Evolutionary conservation across 2,113 vertebrate species (phyloP), one percentile per base, ranked within the genome.

Genomic region (Halcyon senegalensis): DNA sequence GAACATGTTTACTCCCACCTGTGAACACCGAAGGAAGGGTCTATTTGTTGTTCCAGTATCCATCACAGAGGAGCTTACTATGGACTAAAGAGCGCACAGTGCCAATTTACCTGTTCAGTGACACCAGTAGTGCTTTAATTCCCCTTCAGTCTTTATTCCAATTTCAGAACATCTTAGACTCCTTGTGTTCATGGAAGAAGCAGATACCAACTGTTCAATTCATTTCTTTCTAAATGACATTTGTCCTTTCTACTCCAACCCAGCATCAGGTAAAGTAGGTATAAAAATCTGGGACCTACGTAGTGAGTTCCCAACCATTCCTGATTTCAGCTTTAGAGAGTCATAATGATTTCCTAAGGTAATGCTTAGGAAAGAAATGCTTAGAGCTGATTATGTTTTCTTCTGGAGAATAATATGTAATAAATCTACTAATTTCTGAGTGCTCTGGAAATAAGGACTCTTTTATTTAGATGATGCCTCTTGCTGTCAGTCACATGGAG

Each of bases 401-500:
- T 95, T 84, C 69, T 84, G 56, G 43, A 56, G 35, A 92, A 89
- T 6, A 6, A 78, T 84, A 43, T 1, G 7, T 8, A 55, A 66
- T 48, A 88, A 89, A 78, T 6, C 17, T 55, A 55, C 50, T 93
- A 76, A 87, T 87, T 93, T 96, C 73, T 23, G 21, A 80, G 37
- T 66, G 55, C 46, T 79, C 79, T 44, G 63, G 41, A 85, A 94
- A 64, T 68, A 93, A 94, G 63, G 82, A 43, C 30, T 64, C 28
- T 72, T 82, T 84, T 84, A 75, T 86, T 96, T 74, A 93, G 55
- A 89, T 30, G n/a, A 66, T 35, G 33, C 19, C 85, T 94, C 78
- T 76, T 85, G 59, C 11, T 93, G 31, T 87, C n/a, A 68, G n/a
- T 76, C 53, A 66, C 27, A 89, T 25, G 8, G 33, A 90, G n/a